Evolutionary conservation across 2,113 vertebrate species (phyloP).

Genomic region (Tupaia tana): DNA sequence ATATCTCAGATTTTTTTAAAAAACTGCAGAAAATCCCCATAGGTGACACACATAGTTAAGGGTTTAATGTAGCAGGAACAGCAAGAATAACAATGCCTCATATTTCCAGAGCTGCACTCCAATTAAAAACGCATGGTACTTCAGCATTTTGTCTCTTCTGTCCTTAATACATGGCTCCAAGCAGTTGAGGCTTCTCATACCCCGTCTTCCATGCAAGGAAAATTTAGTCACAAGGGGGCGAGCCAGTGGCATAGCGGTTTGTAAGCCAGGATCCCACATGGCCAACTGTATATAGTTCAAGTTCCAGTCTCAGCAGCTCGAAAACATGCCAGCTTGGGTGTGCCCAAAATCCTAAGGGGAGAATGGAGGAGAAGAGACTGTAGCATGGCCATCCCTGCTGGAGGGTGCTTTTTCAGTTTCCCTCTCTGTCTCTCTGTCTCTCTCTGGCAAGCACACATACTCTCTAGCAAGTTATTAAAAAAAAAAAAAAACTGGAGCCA

Average conservation of each 20-base stretch:
- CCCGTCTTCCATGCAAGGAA: background rate
- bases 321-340: too few relatives aligned
- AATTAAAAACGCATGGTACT: constrained; percentile 55
- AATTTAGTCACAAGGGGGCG: background rate
- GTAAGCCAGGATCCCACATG: too few relatives aligned
- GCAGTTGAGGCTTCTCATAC: background rate
- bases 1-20: constrained; percentile 53
- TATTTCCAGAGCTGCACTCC: constrained; percentile 42
- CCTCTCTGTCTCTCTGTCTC: too few relatives aligned
- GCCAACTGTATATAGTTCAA: too few relatives aligned
- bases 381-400: too few relatives aligned
- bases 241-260: too few relatives aligned
- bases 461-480: too few relatives aligned
- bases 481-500: background rate
- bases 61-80: constrained; percentile 60
- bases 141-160: background rate
- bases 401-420: too few relatives aligned
- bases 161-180: background rate
- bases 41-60: constrained; percentile 64
- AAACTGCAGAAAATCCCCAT: constrained; percentile 62
- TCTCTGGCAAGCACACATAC: too few relatives aligned
- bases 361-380: too few relatives aligned
- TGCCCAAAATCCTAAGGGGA: too few relatives aligned
- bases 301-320: too few relatives aligned
- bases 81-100: constrained; percentile 38